Evolutionary conservation across 2,888 invertebrate species (phyloP).

Genomic region (Tinea pellionella): DNA sequence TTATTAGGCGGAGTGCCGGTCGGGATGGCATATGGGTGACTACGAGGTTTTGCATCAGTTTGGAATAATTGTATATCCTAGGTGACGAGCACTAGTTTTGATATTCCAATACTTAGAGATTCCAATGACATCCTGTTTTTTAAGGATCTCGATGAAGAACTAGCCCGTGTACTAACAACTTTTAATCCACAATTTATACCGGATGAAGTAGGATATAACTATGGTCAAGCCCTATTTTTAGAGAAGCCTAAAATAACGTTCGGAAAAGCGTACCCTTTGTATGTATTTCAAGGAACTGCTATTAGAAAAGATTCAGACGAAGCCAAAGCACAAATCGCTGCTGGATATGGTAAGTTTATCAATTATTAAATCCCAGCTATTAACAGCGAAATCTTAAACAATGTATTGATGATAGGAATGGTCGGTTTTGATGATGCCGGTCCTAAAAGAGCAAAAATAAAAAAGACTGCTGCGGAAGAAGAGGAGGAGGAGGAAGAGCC

Average conservation of each 20-base stretch:
- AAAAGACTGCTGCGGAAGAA: conserved; percentile 49
- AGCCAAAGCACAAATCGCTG: conserved; percentile 74
- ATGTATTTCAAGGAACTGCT: conserved; percentile 74
- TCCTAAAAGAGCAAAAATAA: conserved; percentile 53
- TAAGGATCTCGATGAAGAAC: conserved; percentile 87
- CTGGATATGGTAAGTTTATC: conserved; percentile 54
- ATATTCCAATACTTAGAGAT: too few species aligned
- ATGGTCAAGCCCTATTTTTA: conserved; percentile 75
- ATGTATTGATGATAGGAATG: too few species aligned
- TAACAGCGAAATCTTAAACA: too few species aligned
- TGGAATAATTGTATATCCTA: too few species aligned
- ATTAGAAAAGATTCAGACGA: conserved; percentile 81
- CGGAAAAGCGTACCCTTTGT: conserved; percentile 72
- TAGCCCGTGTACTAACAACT: conserved; percentile 78
- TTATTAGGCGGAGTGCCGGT: too few species aligned
- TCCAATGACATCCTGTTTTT: not conserved
- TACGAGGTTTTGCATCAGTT: too few species aligned
- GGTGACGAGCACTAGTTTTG: too few species aligned
- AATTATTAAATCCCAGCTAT: not conserved
- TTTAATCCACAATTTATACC: conserved; percentile 81
- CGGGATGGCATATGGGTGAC: too few species aligned
- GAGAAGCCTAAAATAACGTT: conserved; percentile 68
- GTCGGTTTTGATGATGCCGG: conserved; percentile 61
- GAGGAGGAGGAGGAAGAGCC: conserved; percentile 59
- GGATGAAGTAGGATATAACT: conserved; percentile 86